phyloP scores from a whole-genome alignment of 2,797 vertebrate genomes.

The Caiman crocodilus region DNA sequence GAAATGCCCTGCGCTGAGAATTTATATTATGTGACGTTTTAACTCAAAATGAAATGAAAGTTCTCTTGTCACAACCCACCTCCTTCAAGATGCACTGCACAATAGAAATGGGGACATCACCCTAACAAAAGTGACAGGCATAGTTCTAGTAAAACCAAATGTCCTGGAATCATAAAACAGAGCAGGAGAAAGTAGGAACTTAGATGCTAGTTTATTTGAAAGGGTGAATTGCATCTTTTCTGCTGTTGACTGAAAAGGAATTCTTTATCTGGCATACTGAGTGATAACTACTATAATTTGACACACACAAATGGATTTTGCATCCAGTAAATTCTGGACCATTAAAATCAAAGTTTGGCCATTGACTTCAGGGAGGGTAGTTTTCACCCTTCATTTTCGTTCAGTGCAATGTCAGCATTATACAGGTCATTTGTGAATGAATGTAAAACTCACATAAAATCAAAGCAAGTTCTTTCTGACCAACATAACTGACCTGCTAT shows the following conservation, averaged over 20 bases:
- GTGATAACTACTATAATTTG: not conserved
- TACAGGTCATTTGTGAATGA: fast-evolving
- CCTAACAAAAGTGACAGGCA: not conserved
- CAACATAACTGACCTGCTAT: too few species aligned
- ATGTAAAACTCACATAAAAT: fast-evolving
- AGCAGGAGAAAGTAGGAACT: fast-evolving
- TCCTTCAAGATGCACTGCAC: slow-evolving; percentile 3
- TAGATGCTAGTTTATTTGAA: not conserved
- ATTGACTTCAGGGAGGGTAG: not conserved
- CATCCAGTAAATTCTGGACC: not conserved
- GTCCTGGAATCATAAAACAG: not conserved
- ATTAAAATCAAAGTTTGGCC: not conserved
- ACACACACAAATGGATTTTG: not conserved
- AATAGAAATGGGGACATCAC: slow-evolving; percentile 52
- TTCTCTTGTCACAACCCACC: not conserved
- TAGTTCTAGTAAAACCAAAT: not conserved
- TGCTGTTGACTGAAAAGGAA: not conserved
- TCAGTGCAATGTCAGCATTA: not conserved
- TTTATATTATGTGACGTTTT: slow-evolving; percentile 13
- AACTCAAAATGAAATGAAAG: slow-evolving; percentile 27
- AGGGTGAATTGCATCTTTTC: not conserved
- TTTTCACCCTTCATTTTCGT: too few species aligned
- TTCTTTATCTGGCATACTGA: fast-evolving
- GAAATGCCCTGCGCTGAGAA: not conserved
- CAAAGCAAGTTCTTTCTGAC: too few species aligned